Base-by-base conservation (phyloP, 2,113 vertebrate species). In the Copsychus sechellarum region DNA sequence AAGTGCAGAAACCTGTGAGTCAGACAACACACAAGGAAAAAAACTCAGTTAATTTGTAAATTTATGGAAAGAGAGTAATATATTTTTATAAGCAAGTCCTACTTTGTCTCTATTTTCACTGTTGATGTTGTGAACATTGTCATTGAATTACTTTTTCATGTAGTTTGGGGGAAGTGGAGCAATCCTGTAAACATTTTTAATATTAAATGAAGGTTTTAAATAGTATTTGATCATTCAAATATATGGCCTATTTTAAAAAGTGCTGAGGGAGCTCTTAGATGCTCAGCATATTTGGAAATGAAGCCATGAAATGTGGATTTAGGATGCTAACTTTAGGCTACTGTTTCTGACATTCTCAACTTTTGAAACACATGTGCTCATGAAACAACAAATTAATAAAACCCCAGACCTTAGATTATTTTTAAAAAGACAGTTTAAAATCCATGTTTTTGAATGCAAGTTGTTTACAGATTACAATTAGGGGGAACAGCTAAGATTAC, bases 261-360 rank as follows among this genome's bases (percentile, higher is more conserved):
- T 71, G 80, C 76, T 83, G 72, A 84, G 38, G 61, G 82, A 90
- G 48, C 72, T 86, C 60, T 66, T 84, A 74, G 83, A 96, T 86
- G 86, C 81, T 88, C 69, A 65, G 72, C 93, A 94, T 94, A 92
- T 88, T 94, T 96, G 82, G 80, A 95, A 95, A 84, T 57, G 80
- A 94, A 94, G 64, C 90, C 95, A 94, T 93, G 93, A 97, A 97
- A 96, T 96, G 90, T 45, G 57, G 88, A 96, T 95, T 97, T 93
- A 96, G 92, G 76, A 94, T 93, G 92, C 90, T 93, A 96, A 96
- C 92, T 93, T 93, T 38, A 96, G 80, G 93, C 92, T 97, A 93
- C 93, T 90, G 90, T 90, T 95, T 90, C 80, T 86, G 80, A 96
- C 93, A 93, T 95, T 95, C 94, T 95, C 76, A 87, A 83, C 79